Conservation (phyloP, 1,140 invertebrate species). For the Diuraphis noxia region DNA sequence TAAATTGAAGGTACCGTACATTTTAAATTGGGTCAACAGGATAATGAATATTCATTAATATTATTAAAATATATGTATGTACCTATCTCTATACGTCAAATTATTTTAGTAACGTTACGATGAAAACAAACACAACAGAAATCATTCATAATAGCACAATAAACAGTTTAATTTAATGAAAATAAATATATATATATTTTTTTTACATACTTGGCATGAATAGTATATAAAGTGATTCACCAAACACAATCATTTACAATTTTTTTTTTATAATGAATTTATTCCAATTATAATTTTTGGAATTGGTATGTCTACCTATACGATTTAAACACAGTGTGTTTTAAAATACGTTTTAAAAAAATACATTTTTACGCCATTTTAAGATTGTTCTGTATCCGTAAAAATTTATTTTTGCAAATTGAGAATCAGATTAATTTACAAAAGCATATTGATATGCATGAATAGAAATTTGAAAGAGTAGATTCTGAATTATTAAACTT, state of each 20-base stretch:
- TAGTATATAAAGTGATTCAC: not conserved
- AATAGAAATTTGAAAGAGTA: not conserved
- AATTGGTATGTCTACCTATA: not conserved
- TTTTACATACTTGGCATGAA: not conserved
- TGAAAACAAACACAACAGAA: not conserved
- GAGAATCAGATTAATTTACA: not conserved
- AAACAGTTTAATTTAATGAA: conserved; percentile 5
- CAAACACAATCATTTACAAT: not conserved
- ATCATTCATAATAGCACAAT: not conserved
- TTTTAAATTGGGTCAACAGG: not conserved
- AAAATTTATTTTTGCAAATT: not conserved
- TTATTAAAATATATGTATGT: not conserved
- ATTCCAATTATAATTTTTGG: not conserved
- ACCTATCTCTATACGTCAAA: not conserved
- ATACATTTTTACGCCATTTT: not conserved
- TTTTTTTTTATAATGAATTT: not conserved
- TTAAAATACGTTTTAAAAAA: not conserved
- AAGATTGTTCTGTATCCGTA: not conserved
- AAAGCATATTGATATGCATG: not conserved
- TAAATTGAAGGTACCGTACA: not conserved
- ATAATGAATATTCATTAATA: conserved; percentile 12
- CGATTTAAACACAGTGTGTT: not conserved
- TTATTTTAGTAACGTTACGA: not conserved
- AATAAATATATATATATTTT: not conserved
- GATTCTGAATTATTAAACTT: not conserved